These are phyloP conservation scores for Pseudomyrmex dendroicus DNA, from an alignment of 1,140 invertebrate species.

Conservation along the genomic window DNA sequence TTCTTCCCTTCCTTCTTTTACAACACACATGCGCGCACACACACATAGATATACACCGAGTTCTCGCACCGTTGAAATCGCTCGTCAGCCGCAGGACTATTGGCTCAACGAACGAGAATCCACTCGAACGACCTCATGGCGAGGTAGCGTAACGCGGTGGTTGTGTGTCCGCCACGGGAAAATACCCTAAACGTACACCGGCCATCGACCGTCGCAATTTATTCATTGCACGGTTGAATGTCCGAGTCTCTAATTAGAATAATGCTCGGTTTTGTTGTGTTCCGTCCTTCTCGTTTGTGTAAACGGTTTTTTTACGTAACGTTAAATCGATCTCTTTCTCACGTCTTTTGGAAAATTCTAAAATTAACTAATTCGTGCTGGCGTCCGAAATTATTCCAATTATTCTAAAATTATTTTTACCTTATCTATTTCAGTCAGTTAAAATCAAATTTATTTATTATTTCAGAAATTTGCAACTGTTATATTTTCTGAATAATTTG, in stretches of 20 bases:
- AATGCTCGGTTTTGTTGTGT: background rate
- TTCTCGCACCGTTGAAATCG: constrained; percentile 53
- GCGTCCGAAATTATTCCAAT: too few relatives aligned
- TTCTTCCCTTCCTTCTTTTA: constrained; percentile 53
- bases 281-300: background rate
- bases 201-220: constrained; percentile 15
- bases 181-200: constrained; percentile 27
- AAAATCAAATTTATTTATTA: too few relatives aligned
- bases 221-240: constrained; percentile 9
- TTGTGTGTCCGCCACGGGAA: constrained; percentile 23
- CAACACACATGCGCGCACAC: background rate
- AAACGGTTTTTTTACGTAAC: too few relatives aligned
- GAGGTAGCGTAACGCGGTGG: constrained; percentile 2
- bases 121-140: constrained; percentile 41
- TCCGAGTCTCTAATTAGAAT: constrained; percentile 23
- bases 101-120: constrained; percentile 55
- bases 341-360: too few relatives aligned
- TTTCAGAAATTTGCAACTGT: too few relatives aligned
- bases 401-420: too few relatives aligned
- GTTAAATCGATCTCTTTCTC: too few relatives aligned
- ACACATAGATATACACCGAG: too few relatives aligned
- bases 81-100: constrained; percentile 57
- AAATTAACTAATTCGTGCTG: too few relatives aligned
- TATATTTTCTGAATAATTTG: too few relatives aligned
- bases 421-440: too few relatives aligned